A percentile compares a stretch with the other conserved stretches of the same genome.
Evolutionary conservation across 2,113 vertebrate genomes (phyloP).

Genomic region (Leuciscus idus): DNA sequence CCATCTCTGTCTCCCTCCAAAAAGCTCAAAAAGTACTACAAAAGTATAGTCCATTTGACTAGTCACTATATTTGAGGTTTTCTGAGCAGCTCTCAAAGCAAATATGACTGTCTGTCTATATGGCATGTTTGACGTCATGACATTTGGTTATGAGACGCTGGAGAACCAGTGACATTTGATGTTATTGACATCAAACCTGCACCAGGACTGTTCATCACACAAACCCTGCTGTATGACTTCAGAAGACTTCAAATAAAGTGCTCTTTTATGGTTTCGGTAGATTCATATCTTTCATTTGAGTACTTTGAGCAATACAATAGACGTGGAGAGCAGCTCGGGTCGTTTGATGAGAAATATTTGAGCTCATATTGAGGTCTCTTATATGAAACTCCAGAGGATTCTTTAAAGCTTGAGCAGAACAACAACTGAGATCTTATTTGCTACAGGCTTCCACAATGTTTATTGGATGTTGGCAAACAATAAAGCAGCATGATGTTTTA

Average conservation of each 20-base stretch:
- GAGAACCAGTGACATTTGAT: constrained; percentile 17
- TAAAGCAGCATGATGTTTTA: background rate
- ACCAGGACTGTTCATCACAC: background rate
- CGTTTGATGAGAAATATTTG: no score
- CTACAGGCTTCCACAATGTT: background rate
- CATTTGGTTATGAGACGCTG: constrained; percentile 12
- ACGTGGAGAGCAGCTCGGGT: no score
- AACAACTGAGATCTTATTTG: no score
- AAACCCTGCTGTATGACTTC: background rate
- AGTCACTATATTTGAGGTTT: background rate
- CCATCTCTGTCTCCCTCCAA: background rate
- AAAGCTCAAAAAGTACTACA: background rate
- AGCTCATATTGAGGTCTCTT: no score
- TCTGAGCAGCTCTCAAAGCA: background rate
- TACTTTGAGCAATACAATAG: no score
- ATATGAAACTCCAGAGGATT: no score
- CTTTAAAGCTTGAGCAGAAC: no score
- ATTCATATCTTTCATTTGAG: background rate
- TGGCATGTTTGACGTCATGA: background rate
- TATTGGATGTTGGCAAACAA: background rate
- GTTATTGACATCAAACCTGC: constrained; percentile 1
- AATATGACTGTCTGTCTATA: background rate
- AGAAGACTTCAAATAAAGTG: background rate
- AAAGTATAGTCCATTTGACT: background rate
- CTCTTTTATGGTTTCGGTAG: background rate